Percentiles rank a stretch among this genome's conserved stretches.
These are phyloP conservation scores for Apis cerana DNA, from an alignment of 1,140 invertebrate species.

Conservation along the genomic window DNA sequence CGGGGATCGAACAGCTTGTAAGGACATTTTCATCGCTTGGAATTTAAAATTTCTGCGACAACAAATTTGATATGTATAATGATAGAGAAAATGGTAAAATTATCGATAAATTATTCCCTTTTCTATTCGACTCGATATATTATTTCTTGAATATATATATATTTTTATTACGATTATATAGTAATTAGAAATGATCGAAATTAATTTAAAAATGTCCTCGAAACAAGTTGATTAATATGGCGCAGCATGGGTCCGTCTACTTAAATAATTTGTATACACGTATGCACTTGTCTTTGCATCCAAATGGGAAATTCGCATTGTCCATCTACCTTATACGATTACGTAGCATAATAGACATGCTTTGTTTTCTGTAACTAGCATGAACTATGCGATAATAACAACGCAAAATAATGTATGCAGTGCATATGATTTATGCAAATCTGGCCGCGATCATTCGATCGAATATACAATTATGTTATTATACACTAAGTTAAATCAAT, in stretches of 20 bases:
- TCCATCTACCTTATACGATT: constrained; percentile 59
- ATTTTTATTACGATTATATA: too few relatives aligned
- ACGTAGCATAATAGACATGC: constrained; percentile 61
- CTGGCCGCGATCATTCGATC: constrained; percentile 22
- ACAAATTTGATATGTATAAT: not conserved
- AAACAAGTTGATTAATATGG: not conserved
- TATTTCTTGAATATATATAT: too few relatives aligned
- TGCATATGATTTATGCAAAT: constrained; percentile 53
- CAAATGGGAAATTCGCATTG: constrained; percentile 56
- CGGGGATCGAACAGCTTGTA: not conserved
- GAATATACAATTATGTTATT: too few relatives aligned
- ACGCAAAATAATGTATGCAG: constrained; percentile 53
- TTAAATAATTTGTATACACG: constrained; percentile 55
- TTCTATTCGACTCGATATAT: not conserved
- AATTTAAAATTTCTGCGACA: not conserved
- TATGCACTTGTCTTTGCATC: constrained; percentile 48
- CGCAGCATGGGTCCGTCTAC: constrained; percentile 48
- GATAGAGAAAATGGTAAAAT: too few relatives aligned
- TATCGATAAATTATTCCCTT: not conserved
- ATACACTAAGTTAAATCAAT: too few relatives aligned
- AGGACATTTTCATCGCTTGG: not conserved
- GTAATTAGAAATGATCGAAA: not conserved
- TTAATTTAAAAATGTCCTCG: not conserved
- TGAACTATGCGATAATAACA: constrained; percentile 56
- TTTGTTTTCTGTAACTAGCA: constrained; percentile 55